These are phyloP conservation scores for Lathamus discolor DNA, from an alignment of 2,113 vertebrate species.

Conservation along the genomic window DNA sequence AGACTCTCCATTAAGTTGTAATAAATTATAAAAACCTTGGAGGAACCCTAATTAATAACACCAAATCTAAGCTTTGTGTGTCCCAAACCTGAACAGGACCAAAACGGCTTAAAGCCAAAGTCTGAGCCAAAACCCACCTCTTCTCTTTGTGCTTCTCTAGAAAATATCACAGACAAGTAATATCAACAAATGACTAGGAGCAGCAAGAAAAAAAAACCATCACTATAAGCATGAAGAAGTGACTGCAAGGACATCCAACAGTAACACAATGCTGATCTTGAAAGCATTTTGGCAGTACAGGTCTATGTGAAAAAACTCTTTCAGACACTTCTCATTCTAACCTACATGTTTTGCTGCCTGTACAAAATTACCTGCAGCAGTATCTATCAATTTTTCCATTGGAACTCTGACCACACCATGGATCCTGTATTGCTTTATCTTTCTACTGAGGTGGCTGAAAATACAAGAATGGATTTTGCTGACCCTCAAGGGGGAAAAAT, in stretches of 20 bases:
- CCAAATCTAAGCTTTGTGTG: background rate
- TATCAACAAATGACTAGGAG: background rate
- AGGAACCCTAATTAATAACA: background rate
- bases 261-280: background rate
- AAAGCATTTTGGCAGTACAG: background rate
- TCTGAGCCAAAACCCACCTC: background rate
- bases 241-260: background rate
- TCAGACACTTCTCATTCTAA: background rate
- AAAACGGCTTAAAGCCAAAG: background rate
- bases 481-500: background rate
- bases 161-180: background rate
- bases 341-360: background rate
- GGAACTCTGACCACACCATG: background rate
- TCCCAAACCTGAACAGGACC: background rate
- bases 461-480: background rate
- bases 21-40: background rate
- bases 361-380: background rate
- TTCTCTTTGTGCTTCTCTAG: background rate
- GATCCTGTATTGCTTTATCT: background rate
- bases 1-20: background rate
- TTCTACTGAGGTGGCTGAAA: background rate
- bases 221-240: background rate
- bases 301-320: background rate
- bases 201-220: background rate
- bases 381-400: background rate